Percentiles rank a stretch among this genome's conserved stretches.
Evolutionary conservation across 2,797 vertebrate species (phyloP).

Genomic region (Sarcoramphus papa): DNA sequence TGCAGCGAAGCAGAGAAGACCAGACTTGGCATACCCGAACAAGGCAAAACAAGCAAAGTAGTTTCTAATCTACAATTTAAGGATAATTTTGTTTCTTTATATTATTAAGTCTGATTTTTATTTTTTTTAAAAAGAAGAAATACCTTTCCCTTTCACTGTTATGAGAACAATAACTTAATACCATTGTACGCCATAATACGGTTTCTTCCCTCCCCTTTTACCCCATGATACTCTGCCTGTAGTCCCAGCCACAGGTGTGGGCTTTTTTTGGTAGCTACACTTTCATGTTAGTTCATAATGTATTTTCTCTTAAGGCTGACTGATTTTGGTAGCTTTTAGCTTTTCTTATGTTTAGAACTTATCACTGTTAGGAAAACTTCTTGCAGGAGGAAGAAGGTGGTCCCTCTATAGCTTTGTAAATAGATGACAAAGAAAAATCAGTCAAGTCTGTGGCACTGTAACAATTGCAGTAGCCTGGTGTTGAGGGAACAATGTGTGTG

Average conservation of each 20-base stretch:
- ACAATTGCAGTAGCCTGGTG: neutral
- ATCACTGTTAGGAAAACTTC: neutral
- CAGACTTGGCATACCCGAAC: neutral
- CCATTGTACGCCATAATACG: neutral
- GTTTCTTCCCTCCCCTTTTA: neutral
- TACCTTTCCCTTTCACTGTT: neutral
- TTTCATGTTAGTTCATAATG: neutral
- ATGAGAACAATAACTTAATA: neutral
- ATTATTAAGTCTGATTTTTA: neutral
- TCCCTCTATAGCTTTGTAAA: neutral
- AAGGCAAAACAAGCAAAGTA: neutral
- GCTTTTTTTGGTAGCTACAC: neutral
- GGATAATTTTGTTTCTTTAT: neutral
- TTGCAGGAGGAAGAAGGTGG: neutral
- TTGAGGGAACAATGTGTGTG: neutral
- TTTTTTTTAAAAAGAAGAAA: neutral
- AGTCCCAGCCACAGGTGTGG: neutral
- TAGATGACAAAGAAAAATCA: neutral
- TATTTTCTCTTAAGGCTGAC: neutral
- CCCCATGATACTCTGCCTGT: neutral
- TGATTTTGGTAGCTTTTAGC: neutral
- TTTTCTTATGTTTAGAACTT: neutral
- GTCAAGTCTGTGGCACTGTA: neutral
- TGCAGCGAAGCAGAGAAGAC: neutral
- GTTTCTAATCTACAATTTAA: neutral